Percentiles rank a stretch among this genome's conserved stretches.
Evolutionary conservation across 1,140 invertebrate genomes (phyloP).

Genomic region (Schlechtendalia chinensis): DNA sequence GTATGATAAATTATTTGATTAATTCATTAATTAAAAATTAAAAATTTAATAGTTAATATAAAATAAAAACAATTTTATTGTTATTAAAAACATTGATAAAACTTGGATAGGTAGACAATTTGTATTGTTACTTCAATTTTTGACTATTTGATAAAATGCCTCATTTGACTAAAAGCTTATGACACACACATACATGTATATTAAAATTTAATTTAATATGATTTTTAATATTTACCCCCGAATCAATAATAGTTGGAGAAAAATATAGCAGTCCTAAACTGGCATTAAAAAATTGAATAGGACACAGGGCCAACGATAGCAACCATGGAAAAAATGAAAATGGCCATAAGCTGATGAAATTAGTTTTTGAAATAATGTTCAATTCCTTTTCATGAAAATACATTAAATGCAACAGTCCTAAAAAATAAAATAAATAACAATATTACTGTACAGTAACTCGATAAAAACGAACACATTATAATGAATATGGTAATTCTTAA

Average conservation of each 20-base stretch:
- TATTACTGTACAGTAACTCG: too few relatives aligned
- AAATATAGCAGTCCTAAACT: not conserved
- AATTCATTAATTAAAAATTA: too few relatives aligned
- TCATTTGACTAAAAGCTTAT: too few relatives aligned
- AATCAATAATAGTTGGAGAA: not conserved
- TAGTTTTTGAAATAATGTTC: conserved; percentile 10
- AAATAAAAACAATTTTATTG: too few relatives aligned
- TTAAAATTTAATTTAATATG: too few relatives aligned
- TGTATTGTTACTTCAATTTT: too few relatives aligned
- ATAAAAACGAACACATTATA: not conserved
- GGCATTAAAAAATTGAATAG: conserved; percentile 8
- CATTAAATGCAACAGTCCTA: conserved; percentile 17
- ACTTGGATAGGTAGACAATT: too few relatives aligned
- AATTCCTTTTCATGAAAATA: conserved; percentile 15
- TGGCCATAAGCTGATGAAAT: conserved; percentile 38
- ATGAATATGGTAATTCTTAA: not conserved
- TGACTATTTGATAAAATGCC: too few relatives aligned
- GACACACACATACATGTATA: too few relatives aligned
- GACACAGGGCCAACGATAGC: not conserved
- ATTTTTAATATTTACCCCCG: not conserved
- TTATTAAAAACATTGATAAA: too few relatives aligned
- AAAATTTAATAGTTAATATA: too few relatives aligned
- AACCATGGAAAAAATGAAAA: conserved; percentile 45
- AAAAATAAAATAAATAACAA: not conserved
- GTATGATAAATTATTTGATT: too few relatives aligned